Conservation (phyloP, 2,797 vertebrate genomes). For the Pangasius sanitwongsei region DNA sequence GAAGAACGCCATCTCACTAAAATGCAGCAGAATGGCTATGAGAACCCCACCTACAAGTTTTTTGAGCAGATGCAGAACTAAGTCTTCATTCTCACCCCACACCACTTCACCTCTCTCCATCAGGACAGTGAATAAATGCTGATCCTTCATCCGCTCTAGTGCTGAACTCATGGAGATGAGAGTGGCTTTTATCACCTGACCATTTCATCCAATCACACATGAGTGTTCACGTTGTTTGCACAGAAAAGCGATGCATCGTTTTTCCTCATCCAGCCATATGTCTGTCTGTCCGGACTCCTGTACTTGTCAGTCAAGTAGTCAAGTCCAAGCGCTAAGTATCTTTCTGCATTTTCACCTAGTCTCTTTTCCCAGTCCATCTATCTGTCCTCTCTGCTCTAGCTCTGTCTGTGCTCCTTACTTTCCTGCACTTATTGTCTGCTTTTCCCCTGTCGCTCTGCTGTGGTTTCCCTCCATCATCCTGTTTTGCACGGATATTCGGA, state of each 20-base stretch:
- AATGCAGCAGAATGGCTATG: conserved; percentile 99
- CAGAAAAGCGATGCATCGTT: conserved; percentile 52
- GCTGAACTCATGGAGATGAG: conserved; percentile 59
- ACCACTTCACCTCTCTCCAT: conserved; percentile 34
- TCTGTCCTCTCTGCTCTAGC: conserved; percentile 3
- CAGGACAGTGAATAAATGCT: conserved; percentile 42
- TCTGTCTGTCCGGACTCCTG: conserved; percentile 48
- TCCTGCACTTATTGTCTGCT: conserved; percentile 9
- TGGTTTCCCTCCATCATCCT: conserved; percentile 15
- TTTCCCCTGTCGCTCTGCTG: neutral
- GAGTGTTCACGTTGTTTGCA: conserved; percentile 58
- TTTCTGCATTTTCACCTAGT: conserved; percentile 19
- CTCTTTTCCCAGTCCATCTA: conserved; percentile 12
- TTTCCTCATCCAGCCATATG: conserved; percentile 51
- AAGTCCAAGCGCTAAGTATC: neutral
- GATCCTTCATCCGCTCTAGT: conserved; percentile 36
- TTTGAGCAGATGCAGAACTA: conserved; percentile 99
- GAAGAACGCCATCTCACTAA: conserved; percentile 97
- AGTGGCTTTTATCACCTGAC: conserved; percentile 66
- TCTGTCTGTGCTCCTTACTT: conserved; percentile 15
- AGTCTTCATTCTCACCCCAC: conserved; percentile 39
- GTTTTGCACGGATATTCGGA: conserved; percentile 47
- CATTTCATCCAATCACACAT: conserved; percentile 61
- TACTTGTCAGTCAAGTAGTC: conserved; percentile 15
- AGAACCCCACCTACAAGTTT: conserved; percentile 99